These are phyloP conservation scores for Macropus fuliginosus DNA, from an alignment of 2,797 vertebrate species.

Conservation along the genomic window DNA sequence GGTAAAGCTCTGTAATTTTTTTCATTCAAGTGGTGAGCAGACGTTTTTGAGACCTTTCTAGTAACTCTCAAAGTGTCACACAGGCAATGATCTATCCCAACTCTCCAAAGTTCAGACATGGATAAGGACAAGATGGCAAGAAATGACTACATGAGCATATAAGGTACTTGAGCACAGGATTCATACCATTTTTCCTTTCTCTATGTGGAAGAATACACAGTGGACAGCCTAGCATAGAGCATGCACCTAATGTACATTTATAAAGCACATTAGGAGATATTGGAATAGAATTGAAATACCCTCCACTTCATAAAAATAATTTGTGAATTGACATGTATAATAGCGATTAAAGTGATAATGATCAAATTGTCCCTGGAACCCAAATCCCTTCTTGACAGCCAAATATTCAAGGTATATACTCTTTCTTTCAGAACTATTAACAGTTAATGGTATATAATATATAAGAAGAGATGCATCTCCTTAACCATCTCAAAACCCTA, in stretches of 20 bases:
- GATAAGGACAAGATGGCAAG: not conserved
- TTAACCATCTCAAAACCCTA: not conserved
- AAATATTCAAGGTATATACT: not conserved
- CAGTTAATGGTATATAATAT: not conserved
- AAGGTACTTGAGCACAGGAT: not conserved
- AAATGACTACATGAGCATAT: not conserved
- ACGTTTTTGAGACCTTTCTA: not conserved
- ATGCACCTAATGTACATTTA: not conserved
- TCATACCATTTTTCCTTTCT: not conserved
- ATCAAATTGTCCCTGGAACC: not conserved
- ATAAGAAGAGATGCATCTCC: not conserved
- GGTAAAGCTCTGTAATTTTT: constrained; percentile 23
- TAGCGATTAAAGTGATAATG: not conserved
- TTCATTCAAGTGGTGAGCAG: not conserved
- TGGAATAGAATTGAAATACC: not conserved
- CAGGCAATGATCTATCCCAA: not conserved
- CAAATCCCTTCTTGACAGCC: not conserved
- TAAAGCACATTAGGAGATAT: not conserved
- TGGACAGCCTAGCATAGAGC: no score
- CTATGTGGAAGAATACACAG: not conserved
- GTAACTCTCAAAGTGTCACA: not conserved
- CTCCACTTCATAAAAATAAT: not conserved
- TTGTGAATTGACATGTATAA: not conserved
- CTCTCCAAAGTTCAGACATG: not conserved
- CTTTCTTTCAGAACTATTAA: not conserved